Evolutionary conservation across 2,888 invertebrate genomes (phyloP), one percentile per base, ranked within the genome.

Genomic region (Galerucella calmariensis): DNA sequence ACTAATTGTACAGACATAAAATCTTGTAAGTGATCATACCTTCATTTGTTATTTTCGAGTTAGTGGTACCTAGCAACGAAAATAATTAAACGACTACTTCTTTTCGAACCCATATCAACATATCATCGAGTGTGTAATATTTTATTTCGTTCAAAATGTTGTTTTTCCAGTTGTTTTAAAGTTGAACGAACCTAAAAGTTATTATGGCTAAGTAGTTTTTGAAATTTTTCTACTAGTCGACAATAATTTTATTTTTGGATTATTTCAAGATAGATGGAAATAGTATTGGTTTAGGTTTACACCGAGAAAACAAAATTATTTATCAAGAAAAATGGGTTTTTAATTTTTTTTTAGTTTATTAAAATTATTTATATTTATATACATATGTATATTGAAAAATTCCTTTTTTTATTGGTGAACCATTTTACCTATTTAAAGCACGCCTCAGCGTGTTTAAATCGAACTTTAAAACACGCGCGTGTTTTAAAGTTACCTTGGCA

Each of bases 101-200:
- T 61, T 27, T 61, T 48, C 12, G n/a, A 41, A 10, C 14, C 62
- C 65, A 65, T 65, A 71, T 71, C 56, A 71, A 65, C 71, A 63
- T 58, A 56, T 65, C 71, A 74, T 70, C 71, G 62, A 76, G 67
- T 69, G 63, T 69, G 67, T 65, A 73, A 69, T 74, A 74, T 78
- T 75, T 76, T 75, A 76, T 76, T 78, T 74, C 76, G 72, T 70
- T 69, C 69, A 72, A 76, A 78, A 76, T 78, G 76, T 74, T 74
- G 78, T 74, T 70, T 74, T 73, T 78, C 78, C 67, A 78, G 74
- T 78, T 73, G 73, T 70, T 72, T 73, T 70, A 27, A 70, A 78
- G 78, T 76, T 78, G 74, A 78, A 75, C 73, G 78, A 78, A 78
- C 78, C 73, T 27, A 48, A 65, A 51, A 46, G 1, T 27, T 2